Conservation (phyloP, 2,888 invertebrate genomes). For the Masnerella sp. region DNA sequence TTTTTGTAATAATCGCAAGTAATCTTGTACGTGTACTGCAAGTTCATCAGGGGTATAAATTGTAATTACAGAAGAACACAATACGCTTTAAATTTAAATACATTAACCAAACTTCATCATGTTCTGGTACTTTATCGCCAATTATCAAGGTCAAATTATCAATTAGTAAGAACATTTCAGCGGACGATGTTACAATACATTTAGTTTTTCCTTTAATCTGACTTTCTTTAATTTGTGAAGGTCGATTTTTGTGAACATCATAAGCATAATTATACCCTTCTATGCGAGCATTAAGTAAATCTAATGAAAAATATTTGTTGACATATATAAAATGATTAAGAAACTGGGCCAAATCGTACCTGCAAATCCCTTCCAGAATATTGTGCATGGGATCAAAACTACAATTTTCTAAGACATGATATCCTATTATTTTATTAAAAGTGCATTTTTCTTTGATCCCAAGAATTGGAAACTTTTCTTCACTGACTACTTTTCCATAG, state of each 20-base stretch:
- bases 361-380: conserved; percentile 58
- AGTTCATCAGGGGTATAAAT: conserved; percentile 25
- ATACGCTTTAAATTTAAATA: conserved; percentile 50
- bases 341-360: conserved; percentile 57
- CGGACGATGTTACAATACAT: conserved; percentile 59
- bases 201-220: conserved; percentile 37
- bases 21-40: conserved; percentile 37
- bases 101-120: conserved; percentile 47
- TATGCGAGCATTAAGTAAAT: conserved; percentile 49
- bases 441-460: conserved; percentile 55
- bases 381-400: conserved; percentile 62
- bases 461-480: conserved; percentile 16
- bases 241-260: conserved; percentile 52
- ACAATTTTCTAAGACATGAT: conserved; percentile 53
- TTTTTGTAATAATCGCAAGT: background rate
- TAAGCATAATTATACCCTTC: conserved; percentile 56
- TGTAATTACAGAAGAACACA: conserved; percentile 33
- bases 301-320: conserved; percentile 54
- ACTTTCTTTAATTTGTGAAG: conserved; percentile 38
- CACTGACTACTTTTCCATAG: conserved; percentile 33
- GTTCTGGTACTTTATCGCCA: conserved; percentile 55
- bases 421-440: conserved; percentile 45
- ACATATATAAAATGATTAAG: conserved; percentile 56
- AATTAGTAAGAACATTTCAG: conserved; percentile 61
- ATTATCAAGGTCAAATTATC: conserved; percentile 58